Base-by-base conservation (phyloP, 2,888 invertebrate species). In the Isotomurus palustris region DNA sequence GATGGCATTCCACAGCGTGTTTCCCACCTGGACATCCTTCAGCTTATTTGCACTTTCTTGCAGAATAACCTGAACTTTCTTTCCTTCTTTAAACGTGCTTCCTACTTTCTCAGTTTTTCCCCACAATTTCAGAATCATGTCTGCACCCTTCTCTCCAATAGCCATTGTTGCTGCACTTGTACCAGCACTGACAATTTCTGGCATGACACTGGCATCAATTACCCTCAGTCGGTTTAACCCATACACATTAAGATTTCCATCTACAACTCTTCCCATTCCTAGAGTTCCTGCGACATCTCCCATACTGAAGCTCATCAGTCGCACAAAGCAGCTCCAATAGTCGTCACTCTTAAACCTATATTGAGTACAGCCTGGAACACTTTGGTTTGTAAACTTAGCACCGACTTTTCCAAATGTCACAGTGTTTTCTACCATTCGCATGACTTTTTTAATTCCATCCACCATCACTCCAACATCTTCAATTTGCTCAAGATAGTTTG, bases 141-240 rank as follows among this genome's bases (percentile, higher is more conserved):
- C 58, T 5, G 60, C 56, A 12, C 53, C 64, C n/a, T 58, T 58
- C 28, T 64, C 64, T 10, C 57, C 64, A 36, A 64, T 64, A 24
- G 51, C 49, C 17, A 60, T 43, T 6, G 54, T 43, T 6, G 64
- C 53, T 6, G 55, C 49, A 24, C 53, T 41, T 2, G 56, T 53
- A 8, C 48, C 50, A 22, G 27, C 53, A 1, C 49, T 38, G 2
- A 48, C 41, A 48, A 64, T 58, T 10, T 44, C 51, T 6, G 64
- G 64, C 56, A 64, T 60, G 8, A 58, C 58, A 3, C 53, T 53
- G 2, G 62, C 44, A 38, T 66, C 66, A 28, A 66, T 54, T 8
- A 66, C 66, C 21, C 66, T 58, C 2, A 66, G 51, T 0, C 51
- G n/a, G n/a, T 38, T 41, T 8, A 60, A 40, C 22, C 63, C 66